These are phyloP conservation scores for Acleris literana DNA, from an alignment of 2,888 invertebrate genomes.

Conservation along the genomic window DNA sequence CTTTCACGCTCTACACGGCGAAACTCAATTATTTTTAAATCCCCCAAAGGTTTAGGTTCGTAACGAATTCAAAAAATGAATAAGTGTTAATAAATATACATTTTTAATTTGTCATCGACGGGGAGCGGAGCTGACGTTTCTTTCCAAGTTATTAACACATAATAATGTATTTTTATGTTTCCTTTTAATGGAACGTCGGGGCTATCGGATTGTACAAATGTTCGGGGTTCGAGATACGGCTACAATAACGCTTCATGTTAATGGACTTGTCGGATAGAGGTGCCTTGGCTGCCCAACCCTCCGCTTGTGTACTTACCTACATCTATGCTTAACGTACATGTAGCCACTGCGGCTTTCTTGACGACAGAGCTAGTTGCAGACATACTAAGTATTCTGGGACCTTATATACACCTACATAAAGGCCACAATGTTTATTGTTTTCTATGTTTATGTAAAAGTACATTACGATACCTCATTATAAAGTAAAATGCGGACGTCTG, in stretches of 20 bases:
- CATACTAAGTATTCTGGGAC: constrained; percentile 15
- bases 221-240: constrained; percentile 68
- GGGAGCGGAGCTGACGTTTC: constrained; percentile 59
- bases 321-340: constrained; percentile 31
- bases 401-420: constrained; percentile 3
- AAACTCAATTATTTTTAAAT: constrained; percentile 55
- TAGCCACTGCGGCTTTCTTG: constrained; percentile 28
- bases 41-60: constrained; percentile 50
- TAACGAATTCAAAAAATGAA: constrained; percentile 58
- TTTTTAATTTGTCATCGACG: constrained; percentile 66
- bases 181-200: constrained; percentile 78
- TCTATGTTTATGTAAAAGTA: constrained; percentile 11
- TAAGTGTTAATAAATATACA: constrained; percentile 53
- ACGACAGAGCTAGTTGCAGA: constrained; percentile 13
- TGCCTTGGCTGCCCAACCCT: constrained; percentile 44
- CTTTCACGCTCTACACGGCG: constrained; percentile 58
- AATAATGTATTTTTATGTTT: constrained; percentile 82
- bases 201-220: constrained; percentile 61
- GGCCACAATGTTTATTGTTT: constrained; percentile 2
- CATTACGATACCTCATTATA: constrained; percentile 19
- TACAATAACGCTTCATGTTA: constrained; percentile 75
- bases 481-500: constrained; percentile 35
- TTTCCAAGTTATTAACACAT: constrained; percentile 82
- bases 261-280: constrained; percentile 64
- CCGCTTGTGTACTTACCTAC: constrained; percentile 29